Evolutionary conservation across 2,888 invertebrate genomes (phyloP).

Genomic region (Timandra comae): DNA sequence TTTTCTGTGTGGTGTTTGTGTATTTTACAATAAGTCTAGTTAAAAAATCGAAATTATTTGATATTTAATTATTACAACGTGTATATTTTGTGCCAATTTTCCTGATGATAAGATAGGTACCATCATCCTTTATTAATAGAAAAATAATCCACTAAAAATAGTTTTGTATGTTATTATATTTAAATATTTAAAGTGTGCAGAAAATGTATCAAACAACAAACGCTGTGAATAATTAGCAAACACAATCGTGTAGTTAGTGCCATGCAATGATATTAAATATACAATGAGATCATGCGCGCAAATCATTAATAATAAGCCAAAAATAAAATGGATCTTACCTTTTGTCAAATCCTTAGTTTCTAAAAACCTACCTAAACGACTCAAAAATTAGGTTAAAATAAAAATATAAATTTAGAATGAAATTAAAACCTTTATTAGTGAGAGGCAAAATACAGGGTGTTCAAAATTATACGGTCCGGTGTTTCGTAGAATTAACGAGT

Average conservation of each 20-base stretch:
- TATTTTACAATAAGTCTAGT: no score
- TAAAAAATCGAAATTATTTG: no score
- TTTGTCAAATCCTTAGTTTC: constrained; percentile 6
- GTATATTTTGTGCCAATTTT: no score
- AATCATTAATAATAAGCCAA: constrained; percentile 39
- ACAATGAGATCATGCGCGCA: constrained; percentile 44
- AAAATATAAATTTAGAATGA: constrained; percentile 34
- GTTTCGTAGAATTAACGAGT: constrained; percentile 14
- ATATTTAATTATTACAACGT: no score
- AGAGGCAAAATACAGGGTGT: constrained; percentile 51
- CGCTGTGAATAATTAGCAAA: constrained; percentile 12
- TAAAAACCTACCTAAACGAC: neutral
- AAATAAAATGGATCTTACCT: constrained; percentile 36
- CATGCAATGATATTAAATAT: constrained; percentile 18
- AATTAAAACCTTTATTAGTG: constrained; percentile 56
- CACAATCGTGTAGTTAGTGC: constrained; percentile 11
- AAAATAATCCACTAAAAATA: no score
- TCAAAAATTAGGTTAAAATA: constrained; percentile 13
- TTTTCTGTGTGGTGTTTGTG: no score
- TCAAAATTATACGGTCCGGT: constrained; percentile 13
- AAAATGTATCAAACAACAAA: no score
- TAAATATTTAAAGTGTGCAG: no score
- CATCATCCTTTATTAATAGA: no score
- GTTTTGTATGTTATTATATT: no score
- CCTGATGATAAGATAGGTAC: no score